phyloP scores from a whole-genome alignment of 2,888 invertebrate species.

The Drosophila heteroneura region DNA sequence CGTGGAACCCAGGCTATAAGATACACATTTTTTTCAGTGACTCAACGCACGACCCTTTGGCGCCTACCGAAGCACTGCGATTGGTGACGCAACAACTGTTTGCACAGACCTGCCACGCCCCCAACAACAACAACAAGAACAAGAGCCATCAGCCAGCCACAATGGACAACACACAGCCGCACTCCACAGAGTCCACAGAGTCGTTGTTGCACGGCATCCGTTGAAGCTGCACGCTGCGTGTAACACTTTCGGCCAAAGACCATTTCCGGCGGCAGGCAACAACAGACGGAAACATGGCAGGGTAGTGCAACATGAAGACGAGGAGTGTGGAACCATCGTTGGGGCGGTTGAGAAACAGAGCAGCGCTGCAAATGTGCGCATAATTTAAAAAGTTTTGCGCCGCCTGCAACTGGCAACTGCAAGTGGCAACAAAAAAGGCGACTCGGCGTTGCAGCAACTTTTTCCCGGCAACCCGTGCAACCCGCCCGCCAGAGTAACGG shows the following conservation, averaged over 20 bases:
- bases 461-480: constrained; percentile 44
- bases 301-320: constrained; percentile 6
- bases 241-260: constrained; percentile 79
- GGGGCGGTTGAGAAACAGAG: constrained; percentile 23
- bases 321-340: background rate
- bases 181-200: background rate
- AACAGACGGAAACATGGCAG: constrained; percentile 45
- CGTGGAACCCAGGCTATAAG: background rate
- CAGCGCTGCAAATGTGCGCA: constrained; percentile 74
- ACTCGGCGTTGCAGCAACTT: constrained; percentile 58
- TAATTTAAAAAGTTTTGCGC: constrained; percentile 79
- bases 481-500: background rate
- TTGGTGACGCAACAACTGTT: constrained; percentile 70
- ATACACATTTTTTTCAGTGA: background rate
- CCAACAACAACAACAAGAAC: background rate
- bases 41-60: constrained; percentile 7
- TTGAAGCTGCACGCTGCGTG: constrained; percentile 65
- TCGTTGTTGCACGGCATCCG: constrained; percentile 35
- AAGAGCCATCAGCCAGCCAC: background rate
- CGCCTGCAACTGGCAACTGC: constrained; percentile 72
- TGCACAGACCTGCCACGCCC: constrained; percentile 8
- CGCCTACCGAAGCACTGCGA: constrained; percentile 23
- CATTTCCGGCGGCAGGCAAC: constrained; percentile 70
- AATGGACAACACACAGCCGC: background rate
- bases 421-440: constrained; percentile 72